Percentiles rank a stretch among this genome's conserved stretches.
phyloP scores from a whole-genome alignment of 2,888 invertebrate genomes.

The Heliconius ismenius region DNA sequence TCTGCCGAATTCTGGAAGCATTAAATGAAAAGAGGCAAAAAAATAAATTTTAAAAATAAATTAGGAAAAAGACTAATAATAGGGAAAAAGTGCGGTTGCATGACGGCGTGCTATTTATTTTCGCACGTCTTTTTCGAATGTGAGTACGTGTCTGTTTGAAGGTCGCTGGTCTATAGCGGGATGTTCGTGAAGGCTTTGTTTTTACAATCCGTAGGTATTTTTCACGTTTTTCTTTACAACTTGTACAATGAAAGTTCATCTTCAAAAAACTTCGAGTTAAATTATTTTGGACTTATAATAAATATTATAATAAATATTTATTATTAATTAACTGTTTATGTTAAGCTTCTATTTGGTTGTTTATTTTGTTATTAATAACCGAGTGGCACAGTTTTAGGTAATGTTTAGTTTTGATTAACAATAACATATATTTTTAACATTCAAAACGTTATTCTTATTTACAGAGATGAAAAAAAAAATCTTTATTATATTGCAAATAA shows the following conservation, averaged over 20 bases:
- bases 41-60: background rate
- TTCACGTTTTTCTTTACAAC: background rate
- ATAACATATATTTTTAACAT: too few species aligned
- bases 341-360: background rate
- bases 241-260: background rate
- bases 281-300: too few species aligned
- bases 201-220: background rate
- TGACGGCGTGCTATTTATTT: background rate
- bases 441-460: too few species aligned
- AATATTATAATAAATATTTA: too few species aligned
- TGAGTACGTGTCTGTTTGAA: conserved; percentile 10
- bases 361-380: background rate
- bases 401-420: too few species aligned
- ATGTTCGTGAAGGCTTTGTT: background rate
- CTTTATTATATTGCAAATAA: too few species aligned
- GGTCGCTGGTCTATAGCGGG: background rate
- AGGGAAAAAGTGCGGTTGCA: background rate
- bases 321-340: background rate
- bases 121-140: background rate
- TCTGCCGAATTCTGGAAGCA: too few species aligned
- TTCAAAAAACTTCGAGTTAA: background rate
- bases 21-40: too few species aligned
- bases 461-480: too few species aligned
- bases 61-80: background rate
- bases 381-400: background rate